Base-by-base conservation (phyloP, 2,888 invertebrate genomes). In the Eristalis intricaria region DNA sequence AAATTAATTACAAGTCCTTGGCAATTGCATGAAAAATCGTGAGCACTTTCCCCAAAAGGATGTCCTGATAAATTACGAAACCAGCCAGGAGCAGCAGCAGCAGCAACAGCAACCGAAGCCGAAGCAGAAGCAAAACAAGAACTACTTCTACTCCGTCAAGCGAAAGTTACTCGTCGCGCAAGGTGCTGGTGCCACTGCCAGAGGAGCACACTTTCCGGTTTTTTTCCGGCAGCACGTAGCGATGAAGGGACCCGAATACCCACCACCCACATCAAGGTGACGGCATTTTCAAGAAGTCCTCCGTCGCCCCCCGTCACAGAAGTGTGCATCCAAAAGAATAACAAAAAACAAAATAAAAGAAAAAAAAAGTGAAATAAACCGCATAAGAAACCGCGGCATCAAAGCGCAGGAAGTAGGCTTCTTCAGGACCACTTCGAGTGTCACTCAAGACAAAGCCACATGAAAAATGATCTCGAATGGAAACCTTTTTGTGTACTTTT, bases 381-480 rank as follows among this genome's bases (percentile, higher is more conserved):
- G 15, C 15, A 43, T 43, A 19, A 50, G n/a, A 50, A 50, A 19
- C 50, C 50, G 19, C 50, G n/a, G 0, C 19, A 19, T 22, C 4
- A 4, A 19, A 50, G 50, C 50, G 19, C 50, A 32, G 50, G 50
- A 58, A 81, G 73, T 65, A 77, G 86, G 82, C 78, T 78, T 86
- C 74, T 78, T 75, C 82, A 85, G 71, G 71, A 76, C 65, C 58
- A 73, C 69, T 40, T 74, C 77, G 82, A 73, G 85, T 26, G 26
- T 68, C 84, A 80, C 63, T 80, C 76, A 29, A 43, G 40, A 43
- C 63, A 76, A 80, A 85, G 80, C 60, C 86, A 87, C 79, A 86
- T 85, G 88, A 89, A 89, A 89, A 89, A 90, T 90, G 90, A 89
- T 89, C 89, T 89, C 90, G 89, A 89, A 89, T 89, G 90, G 89